A percentile compares a stretch with the other conserved stretches of the same genome.
phyloP scores from a whole-genome alignment of 2,888 invertebrate species.

The Notocelia uddmanniana region DNA sequence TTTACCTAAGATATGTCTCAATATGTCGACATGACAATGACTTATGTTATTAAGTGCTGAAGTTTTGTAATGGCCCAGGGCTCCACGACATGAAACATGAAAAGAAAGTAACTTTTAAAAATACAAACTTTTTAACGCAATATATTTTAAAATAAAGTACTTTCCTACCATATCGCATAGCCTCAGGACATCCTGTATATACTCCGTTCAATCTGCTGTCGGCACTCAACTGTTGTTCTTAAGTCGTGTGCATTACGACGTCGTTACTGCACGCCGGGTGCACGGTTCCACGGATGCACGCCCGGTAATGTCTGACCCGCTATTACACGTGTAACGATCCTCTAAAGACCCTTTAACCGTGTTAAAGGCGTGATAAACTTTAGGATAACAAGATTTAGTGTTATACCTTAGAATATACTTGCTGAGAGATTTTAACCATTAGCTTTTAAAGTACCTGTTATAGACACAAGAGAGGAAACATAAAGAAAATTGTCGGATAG shows the following conservation, averaged over 20 bases:
- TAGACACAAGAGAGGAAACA: too few species aligned
- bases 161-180: too few species aligned
- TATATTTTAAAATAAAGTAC: too few species aligned
- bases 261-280: slow-evolving; percentile 26
- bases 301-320: slow-evolving; percentile 18
- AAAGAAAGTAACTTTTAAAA: too few species aligned
- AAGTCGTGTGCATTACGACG: slow-evolving; percentile 26
- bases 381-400: background rate
- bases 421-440: background rate
- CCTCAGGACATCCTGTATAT: background rate
- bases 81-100: too few species aligned
- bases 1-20: too few species aligned
- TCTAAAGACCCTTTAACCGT: background rate
- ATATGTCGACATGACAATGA: too few species aligned
- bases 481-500: too few species aligned
- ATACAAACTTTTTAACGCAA: background rate
- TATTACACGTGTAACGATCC: slow-evolving; percentile 11
- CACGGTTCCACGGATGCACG: slow-evolving; percentile 19
- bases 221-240: background rate
- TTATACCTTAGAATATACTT: background rate
- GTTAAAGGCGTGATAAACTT: slow-evolving; percentile 8
- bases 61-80: too few species aligned
- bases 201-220: background rate
- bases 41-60: too few species aligned
- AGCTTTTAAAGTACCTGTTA: background rate